A percentile compares a stretch with the other conserved stretches of the same genome.
phyloP scores from a whole-genome alignment of 2,888 invertebrate genomes.

The Caenorhabditis wallacei region DNA sequence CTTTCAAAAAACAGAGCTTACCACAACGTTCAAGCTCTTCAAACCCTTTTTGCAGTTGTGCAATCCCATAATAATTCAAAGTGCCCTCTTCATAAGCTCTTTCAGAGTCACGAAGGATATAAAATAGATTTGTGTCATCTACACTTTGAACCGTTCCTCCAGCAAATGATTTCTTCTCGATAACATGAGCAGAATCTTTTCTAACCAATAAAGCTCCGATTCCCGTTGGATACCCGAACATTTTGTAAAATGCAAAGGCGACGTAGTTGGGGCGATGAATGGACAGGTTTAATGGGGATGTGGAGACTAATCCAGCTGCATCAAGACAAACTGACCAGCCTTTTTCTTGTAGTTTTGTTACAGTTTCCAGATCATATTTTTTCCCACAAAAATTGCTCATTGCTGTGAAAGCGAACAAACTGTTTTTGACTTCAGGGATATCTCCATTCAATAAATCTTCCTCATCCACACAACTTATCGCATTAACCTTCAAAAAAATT shows the following conservation, averaged over 20 bases:
- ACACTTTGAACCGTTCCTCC: slow-evolving; percentile 90
- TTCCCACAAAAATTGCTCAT: slow-evolving; percentile 96
- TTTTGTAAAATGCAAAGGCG: slow-evolving; percentile 93
- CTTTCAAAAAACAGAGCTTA: slow-evolving; percentile 64
- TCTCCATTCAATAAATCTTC: slow-evolving; percentile 13
- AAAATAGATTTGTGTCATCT: slow-evolving; percentile 34
- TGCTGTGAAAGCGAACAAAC: slow-evolving; percentile 91
- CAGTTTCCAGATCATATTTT: slow-evolving; percentile 87
- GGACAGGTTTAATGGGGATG: slow-evolving; percentile 89
- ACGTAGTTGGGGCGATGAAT: slow-evolving; percentile 91
- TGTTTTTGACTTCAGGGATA: slow-evolving; percentile 36
- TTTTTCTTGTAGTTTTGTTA: slow-evolving; percentile 69
- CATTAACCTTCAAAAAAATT: slow-evolving; percentile 45
- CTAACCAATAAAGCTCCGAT: slow-evolving; percentile 88
- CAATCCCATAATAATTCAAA: slow-evolving; percentile 90
- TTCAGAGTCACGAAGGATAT: slow-evolving; percentile 25
- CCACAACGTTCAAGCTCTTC: slow-evolving; percentile 88
- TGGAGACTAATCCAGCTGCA: slow-evolving; percentile 90
- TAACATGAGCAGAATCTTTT: slow-evolving; percentile 85
- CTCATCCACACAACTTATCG: slow-evolving; percentile 54
- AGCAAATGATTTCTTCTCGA: slow-evolving; percentile 91
- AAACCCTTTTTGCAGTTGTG: slow-evolving; percentile 91
- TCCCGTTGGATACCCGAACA: slow-evolving; percentile 97
- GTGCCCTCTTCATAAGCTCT: slow-evolving; percentile 91
- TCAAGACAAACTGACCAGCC: slow-evolving; percentile 88